Evolutionary conservation across 2,888 invertebrate genomes (phyloP).

Genomic region (Caenorhabditis panamensis): DNA sequence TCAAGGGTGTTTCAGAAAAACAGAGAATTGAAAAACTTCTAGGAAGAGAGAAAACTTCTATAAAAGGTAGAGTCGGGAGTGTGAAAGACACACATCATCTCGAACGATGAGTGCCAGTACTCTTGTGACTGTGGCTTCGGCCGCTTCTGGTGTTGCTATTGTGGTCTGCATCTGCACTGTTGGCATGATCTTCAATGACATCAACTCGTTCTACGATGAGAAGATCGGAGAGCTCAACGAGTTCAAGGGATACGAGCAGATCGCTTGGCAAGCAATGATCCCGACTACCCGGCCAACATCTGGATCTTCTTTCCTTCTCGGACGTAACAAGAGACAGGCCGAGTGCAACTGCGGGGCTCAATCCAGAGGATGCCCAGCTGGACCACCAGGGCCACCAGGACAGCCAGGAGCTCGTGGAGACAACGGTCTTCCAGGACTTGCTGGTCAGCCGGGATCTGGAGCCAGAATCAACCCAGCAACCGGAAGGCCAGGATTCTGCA

Average conservation of each 20-base stretch:
- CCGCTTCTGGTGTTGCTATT: constrained; percentile 58
- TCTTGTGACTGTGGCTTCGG: constrained; percentile 62
- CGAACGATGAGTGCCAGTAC: constrained; percentile 61
- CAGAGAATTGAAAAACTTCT: constrained; percentile 16
- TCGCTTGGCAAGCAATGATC: constrained; percentile 66
- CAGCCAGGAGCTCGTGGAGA: constrained; percentile 64
- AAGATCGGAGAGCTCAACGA: constrained; percentile 62
- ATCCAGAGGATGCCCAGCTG: constrained; percentile 67
- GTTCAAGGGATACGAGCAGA: constrained; percentile 59
- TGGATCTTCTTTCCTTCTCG: constrained; percentile 47
- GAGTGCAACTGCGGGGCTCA: constrained; percentile 68
- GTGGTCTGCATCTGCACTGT: constrained; percentile 61
- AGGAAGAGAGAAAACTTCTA: constrained; percentile 9
- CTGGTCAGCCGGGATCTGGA: constrained; percentile 60
- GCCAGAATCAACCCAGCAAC: constrained; percentile 57
- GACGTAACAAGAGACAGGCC: constrained; percentile 66
- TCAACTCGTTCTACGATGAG: constrained; percentile 68
- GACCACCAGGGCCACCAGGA: constrained; percentile 70
- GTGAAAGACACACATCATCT: constrained; percentile 50
- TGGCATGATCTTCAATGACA: constrained; percentile 67
- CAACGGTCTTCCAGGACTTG: constrained; percentile 53
- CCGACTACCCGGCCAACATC: constrained; percentile 49
- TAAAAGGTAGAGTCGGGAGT: constrained; percentile 29
- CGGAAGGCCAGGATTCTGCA: constrained; percentile 57
- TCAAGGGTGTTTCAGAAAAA: constrained; percentile 37